phyloP scores from a whole-genome alignment of 1,140 invertebrate species.

The Halictus rubicundus region DNA sequence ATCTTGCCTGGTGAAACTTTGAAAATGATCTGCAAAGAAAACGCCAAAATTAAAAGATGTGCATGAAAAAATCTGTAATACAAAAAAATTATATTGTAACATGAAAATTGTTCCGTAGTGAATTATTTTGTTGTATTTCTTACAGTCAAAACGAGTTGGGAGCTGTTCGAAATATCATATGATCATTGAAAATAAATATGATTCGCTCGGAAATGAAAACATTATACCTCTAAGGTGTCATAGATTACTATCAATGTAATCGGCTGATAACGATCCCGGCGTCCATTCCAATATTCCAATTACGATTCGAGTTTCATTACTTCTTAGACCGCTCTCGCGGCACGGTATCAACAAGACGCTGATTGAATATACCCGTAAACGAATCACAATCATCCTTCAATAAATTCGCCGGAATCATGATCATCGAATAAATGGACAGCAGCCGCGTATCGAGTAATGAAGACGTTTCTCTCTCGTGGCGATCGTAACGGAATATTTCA shows the following conservation, averaged over 20 bases:
- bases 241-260: background rate
- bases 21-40: too few species aligned
- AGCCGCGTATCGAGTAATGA: background rate
- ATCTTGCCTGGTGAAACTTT: background rate
- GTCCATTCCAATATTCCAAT: background rate
- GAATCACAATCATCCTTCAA: background rate
- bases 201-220: background rate
- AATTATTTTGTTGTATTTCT: too few species aligned
- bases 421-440: slow-evolving; percentile 1
- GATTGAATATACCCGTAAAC: background rate
- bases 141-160: background rate
- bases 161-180: too few species aligned
- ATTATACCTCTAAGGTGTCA: background rate
- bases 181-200: too few species aligned
- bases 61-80: too few species aligned
- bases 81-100: too few species aligned
- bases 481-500: background rate
- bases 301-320: slow-evolving; percentile 2
- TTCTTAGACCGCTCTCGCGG: background rate
- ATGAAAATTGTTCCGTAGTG: too few species aligned
- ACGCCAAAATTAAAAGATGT: too few species aligned
- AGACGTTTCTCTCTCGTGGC: background rate
- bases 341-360: background rate
- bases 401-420: background rate
- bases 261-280: background rate